A percentile compares a stretch with the other conserved stretches of the same genome.
Evolutionary conservation across 2,888 invertebrate genomes (phyloP).

Genomic region (Leptura quadrifasciata): DNA sequence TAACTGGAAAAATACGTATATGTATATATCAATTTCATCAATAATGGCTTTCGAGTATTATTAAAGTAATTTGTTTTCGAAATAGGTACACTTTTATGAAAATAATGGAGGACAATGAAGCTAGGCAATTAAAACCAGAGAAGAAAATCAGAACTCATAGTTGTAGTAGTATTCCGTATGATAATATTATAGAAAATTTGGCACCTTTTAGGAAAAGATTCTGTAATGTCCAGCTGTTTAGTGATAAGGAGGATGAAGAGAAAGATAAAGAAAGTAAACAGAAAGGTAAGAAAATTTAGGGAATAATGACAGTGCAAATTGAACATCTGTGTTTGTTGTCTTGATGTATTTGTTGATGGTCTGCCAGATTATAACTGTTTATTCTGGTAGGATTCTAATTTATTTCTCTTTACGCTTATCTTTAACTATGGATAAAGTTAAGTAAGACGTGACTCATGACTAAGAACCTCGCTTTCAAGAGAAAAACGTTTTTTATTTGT

Average conservation of each 20-base stretch:
- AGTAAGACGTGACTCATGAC: no score
- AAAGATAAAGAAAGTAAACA: conserved; percentile 38
- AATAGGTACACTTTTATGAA: conserved; percentile 69
- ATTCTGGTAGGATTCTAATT: no score
- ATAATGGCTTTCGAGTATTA: neutral
- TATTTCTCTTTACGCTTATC: no score
- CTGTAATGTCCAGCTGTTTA: conserved; percentile 70
- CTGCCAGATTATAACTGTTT: no score
- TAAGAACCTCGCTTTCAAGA: no score
- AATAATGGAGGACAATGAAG: conserved; percentile 64
- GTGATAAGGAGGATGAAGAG: conserved; percentile 63
- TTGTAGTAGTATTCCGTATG: conserved; percentile 72
- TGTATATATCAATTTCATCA: neutral
- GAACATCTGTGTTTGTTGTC: neutral
- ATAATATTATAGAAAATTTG: conserved; percentile 72
- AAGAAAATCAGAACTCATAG: conserved; percentile 71
- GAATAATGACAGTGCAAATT: neutral
- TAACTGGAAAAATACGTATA: neutral
- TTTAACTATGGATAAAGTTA: no score
- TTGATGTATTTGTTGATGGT: no score
- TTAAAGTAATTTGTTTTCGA: neutral
- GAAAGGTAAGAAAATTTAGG: conserved; percentile 51
- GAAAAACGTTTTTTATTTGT: no score
- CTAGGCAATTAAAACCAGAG: conserved; percentile 55
- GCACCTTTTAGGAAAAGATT: conserved; percentile 72